Conservation (phyloP, 1,140 invertebrate species). For the Lasioglossum albipes region DNA sequence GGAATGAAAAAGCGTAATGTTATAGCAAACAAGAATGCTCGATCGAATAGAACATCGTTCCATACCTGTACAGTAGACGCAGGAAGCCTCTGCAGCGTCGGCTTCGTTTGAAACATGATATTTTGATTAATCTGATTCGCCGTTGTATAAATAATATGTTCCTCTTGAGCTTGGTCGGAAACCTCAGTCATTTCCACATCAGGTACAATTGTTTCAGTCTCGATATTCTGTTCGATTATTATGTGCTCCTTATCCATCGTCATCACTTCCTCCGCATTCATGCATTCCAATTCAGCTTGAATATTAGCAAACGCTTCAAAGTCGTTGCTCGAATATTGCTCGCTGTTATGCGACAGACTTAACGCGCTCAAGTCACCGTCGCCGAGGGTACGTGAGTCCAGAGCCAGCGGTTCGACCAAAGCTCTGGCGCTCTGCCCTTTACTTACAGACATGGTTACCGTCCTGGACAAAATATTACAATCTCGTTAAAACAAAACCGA, state of each 20-base stretch:
- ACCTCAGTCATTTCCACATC: conserved; percentile 76
- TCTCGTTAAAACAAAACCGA: neutral
- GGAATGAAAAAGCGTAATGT: conserved; percentile 18
- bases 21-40: neutral
- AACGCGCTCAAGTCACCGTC: conserved; percentile 74
- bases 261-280: conserved; percentile 78
- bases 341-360: conserved; percentile 65
- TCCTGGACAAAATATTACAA: conserved; percentile 30
- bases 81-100: conserved; percentile 74
- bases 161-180: conserved; percentile 64
- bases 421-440: conserved; percentile 70
- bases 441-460: conserved; percentile 71
- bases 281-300: conserved; percentile 77
- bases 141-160: conserved; percentile 73
- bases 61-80: conserved; percentile 70
- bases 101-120: conserved; percentile 77
- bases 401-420: conserved; percentile 71
- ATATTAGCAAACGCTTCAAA: conserved; percentile 78
- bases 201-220: conserved; percentile 71
- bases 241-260: conserved; percentile 71
- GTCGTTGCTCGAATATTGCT: conserved; percentile 72
- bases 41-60: neutral
- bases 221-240: conserved; percentile 57
- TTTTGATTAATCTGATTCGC: conserved; percentile 74
- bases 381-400: conserved; percentile 68